Base-by-base conservation (phyloP, 2,888 invertebrate species). In the Diplazon laetatorius region DNA sequence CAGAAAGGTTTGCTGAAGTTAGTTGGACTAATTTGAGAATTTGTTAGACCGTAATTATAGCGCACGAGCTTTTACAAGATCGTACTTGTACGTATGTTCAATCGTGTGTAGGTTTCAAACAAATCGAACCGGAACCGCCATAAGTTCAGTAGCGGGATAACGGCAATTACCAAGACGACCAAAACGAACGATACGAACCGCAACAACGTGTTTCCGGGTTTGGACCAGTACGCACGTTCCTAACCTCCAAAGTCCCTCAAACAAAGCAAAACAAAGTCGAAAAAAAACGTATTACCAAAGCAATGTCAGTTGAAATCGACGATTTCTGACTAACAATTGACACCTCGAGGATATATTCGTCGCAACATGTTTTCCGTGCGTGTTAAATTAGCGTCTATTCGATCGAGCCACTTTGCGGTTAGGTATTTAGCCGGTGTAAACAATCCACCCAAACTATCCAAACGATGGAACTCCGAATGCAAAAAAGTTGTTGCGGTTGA, bases 351-450 rank as follows among this genome's bases (percentile, higher is more conserved):
- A 59, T 10, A n/a, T n/a, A n/a, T n/a, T n/a, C n/a, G n/a, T n/a
- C 6, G 0, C 14, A 62, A 62, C 66, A 77, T 77, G 76, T 68
- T 77, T 20, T 18, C 72, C 9, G 16, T 35, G 14, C 70, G 74
- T 12, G 44, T 70, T 1, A 70, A 50, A 14, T 39, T 59, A 18
- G 14, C 30, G 14, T 44, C 73, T 0, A 37, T 74, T 9, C 50
- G 73, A 6, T 46, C 78, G 37, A 60, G 60, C 6, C 44, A 39
- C n/a, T 18, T 44, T 10, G 57, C 48, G 22, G 18, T 65, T 2
- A 46, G 63, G 50, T 69, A 50, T 4, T 37, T 73, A 35, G 37
- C 37, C 9, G 35, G 39, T 25, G 14, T 37, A 62, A 74, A 78
- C 69, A 78, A 73, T 73, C 69, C 63, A 22, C 57, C 44, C 12